Evolutionary conservation across 1,140 invertebrate genomes (phyloP).

Genomic region (Caenorhabditis inopinata): DNA sequence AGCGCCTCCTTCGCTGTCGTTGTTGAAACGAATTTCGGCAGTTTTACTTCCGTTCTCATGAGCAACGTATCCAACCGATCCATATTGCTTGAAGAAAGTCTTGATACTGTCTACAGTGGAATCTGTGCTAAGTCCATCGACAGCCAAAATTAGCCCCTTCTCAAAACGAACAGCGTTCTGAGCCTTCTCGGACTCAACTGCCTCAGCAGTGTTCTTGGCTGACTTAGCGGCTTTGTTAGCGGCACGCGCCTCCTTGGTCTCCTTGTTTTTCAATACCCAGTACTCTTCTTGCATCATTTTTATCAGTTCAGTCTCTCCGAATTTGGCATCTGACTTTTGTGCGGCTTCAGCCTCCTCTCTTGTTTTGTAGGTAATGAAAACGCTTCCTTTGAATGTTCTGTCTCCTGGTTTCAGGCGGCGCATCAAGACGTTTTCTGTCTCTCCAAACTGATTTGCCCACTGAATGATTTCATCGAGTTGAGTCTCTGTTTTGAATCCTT

Average conservation of each 20-base stretch:
- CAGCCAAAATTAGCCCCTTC: constrained; percentile 59
- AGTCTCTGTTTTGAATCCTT: constrained; percentile 79
- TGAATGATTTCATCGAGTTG: constrained; percentile 76
- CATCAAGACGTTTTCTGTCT: constrained; percentile 75
- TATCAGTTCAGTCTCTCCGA: constrained; percentile 61
- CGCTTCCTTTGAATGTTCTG: constrained; percentile 77
- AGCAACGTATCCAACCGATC: constrained; percentile 55
- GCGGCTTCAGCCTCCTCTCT: constrained; percentile 74
- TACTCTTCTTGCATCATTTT: constrained; percentile 70
- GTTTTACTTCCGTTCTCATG: constrained; percentile 50
- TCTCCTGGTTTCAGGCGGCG: constrained; percentile 49
- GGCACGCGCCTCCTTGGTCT: constrained; percentile 68
- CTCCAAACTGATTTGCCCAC: constrained; percentile 76
- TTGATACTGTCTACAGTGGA: constrained; percentile 50
- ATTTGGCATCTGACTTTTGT: constrained; percentile 76
- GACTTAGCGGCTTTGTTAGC: constrained; percentile 60
- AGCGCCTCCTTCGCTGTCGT: constrained; percentile 75
- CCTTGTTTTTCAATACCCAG: constrained; percentile 74
- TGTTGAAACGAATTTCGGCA: constrained; percentile 51
- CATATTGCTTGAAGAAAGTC: constrained; percentile 60
- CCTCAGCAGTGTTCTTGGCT: constrained; percentile 67
- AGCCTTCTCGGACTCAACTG: constrained; percentile 63
- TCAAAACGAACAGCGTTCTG: constrained; percentile 52
- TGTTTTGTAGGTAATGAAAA: constrained; percentile 81
- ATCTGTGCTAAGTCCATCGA: constrained; percentile 52